Conservation (phyloP, 2,113 vertebrate species). For the Thermophis baileyi region DNA sequence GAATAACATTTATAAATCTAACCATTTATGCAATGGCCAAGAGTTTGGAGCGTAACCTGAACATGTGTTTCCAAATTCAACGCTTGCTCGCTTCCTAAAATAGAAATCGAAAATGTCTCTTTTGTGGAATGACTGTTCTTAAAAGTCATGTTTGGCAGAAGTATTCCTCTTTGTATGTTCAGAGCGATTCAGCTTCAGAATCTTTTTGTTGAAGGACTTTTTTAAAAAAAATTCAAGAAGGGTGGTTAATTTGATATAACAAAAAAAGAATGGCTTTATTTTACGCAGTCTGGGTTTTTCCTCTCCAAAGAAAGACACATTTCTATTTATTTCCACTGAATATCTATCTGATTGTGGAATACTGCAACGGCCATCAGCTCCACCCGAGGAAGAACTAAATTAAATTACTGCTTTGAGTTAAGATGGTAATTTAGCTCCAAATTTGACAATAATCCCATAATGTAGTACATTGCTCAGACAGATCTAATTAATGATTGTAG, state of each 20-base stretch:
- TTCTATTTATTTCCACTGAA: constrained; percentile 15
- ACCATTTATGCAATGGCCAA: neutral
- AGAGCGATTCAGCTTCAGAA: constrained; percentile 6
- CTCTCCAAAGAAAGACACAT: neutral
- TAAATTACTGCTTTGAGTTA: constrained; percentile 46
- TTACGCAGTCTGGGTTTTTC: neutral
- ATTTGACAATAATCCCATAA: constrained; percentile 47
- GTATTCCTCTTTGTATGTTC: neutral
- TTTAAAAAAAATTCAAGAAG: neutral
- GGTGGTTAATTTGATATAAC: constrained; percentile 45
- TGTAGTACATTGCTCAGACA: constrained; percentile 39
- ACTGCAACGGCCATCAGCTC: constrained; percentile 15
- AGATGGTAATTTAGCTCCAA: constrained; percentile 53
- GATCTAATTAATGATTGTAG: constrained; percentile 49
- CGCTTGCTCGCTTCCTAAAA: constrained; percentile 25
- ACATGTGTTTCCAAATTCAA: constrained; percentile 33
- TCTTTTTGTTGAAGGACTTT: neutral
- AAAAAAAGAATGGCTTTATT: constrained; percentile 17
- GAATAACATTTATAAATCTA: constrained; percentile 11
- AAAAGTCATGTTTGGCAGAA: neutral
- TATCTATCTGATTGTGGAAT: constrained; percentile 16
- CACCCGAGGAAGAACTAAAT: constrained; percentile 30
- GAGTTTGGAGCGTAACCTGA: neutral
- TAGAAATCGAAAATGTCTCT: constrained; percentile 30
- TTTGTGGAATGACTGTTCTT: constrained; percentile 23